Evolutionary conservation across 1,140 invertebrate genomes (phyloP).

Genomic region (Thaumetopoea pityocampa): DNA sequence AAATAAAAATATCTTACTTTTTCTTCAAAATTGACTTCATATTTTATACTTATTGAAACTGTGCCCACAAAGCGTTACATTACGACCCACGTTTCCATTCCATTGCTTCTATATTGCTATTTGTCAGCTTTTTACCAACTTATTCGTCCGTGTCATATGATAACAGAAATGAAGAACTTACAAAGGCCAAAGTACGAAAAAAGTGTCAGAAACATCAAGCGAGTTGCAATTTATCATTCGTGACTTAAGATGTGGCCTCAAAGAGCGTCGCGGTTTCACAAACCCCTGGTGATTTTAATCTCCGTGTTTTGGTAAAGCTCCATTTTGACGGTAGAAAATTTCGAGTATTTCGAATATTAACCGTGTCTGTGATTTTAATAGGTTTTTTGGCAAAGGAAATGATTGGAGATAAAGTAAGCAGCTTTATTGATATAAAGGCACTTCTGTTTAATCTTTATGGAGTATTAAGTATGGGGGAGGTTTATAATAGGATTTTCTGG

Average conservation of each 20-base stretch:
- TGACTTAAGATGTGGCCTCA: slow-evolving; percentile 30
- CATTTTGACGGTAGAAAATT: slow-evolving; percentile 29
- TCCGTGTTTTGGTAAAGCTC: slow-evolving; percentile 40
- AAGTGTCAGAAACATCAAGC: slow-evolving; percentile 41
- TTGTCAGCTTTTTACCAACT: slow-evolving; percentile 40
- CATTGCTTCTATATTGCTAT: slow-evolving; percentile 21
- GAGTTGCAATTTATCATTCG: slow-evolving; percentile 40
- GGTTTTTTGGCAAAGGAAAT: slow-evolving; percentile 6
- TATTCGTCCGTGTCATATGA: slow-evolving; percentile 39
- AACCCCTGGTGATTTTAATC: slow-evolving; percentile 43
- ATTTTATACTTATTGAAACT: too few species aligned
- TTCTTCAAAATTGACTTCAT: too few species aligned
- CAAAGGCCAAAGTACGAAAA: slow-evolving; percentile 29
- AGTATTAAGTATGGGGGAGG: too few species aligned
- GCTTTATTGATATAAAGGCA: too few species aligned
- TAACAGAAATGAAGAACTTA: slow-evolving; percentile 40
- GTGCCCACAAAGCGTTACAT: too few species aligned
- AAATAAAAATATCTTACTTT: too few species aligned
- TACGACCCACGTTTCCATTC: slow-evolving; percentile 3
- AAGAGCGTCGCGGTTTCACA: slow-evolving; percentile 30
- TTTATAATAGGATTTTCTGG: too few species aligned
- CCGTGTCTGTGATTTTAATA: slow-evolving; percentile 11
- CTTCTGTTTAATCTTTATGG: too few species aligned
- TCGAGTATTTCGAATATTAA: slow-evolving; percentile 33
- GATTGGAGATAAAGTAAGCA: slow-evolving; percentile 4